Conservation (phyloP, 2,888 invertebrate species). For the Ctenicera cuprea region DNA sequence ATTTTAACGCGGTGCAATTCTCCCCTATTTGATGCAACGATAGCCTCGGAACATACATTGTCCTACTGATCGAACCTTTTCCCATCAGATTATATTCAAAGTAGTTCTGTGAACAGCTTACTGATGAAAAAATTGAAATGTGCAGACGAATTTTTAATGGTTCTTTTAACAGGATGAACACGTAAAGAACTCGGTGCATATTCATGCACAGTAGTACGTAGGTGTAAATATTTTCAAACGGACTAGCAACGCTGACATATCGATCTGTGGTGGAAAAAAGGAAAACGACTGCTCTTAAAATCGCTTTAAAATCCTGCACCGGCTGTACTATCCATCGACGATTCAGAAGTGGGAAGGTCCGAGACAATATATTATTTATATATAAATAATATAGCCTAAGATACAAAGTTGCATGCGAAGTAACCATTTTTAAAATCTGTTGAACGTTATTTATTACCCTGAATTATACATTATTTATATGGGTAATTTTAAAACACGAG, state of each 20-base stretch:
- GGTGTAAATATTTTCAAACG: slow-evolving; percentile 38
- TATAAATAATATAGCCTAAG: slow-evolving; percentile 28
- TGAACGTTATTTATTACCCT: slow-evolving; percentile 50
- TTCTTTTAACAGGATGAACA: slow-evolving; percentile 24
- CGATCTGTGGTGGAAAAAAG: slow-evolving; percentile 31
- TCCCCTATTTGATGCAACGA: too few species aligned
- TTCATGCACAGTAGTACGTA: slow-evolving; percentile 31
- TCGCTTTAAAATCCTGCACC: slow-evolving; percentile 38
- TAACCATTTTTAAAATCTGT: slow-evolving; percentile 52
- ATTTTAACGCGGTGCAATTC: too few species aligned
- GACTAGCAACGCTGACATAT: slow-evolving; percentile 41
- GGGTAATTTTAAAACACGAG: slow-evolving; percentile 46
- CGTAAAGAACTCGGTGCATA: slow-evolving; percentile 28
- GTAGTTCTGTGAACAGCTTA: neutral
- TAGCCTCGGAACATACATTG: neutral
- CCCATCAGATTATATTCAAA: slow-evolving; percentile 21
- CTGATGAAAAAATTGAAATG: slow-evolving; percentile 2
- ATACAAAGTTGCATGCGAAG: slow-evolving; percentile 45
- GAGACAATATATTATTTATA: slow-evolving; percentile 34
- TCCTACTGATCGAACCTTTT: slow-evolving; percentile 19
- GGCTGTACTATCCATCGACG: slow-evolving; percentile 29
- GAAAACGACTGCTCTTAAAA: slow-evolving; percentile 37
- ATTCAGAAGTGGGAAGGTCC: slow-evolving; percentile 24
- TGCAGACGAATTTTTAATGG: slow-evolving; percentile 16
- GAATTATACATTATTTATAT: slow-evolving; percentile 48